phyloP scores from a whole-genome alignment of 2,888 invertebrate genomes.

The Acrobasis suavella region DNA sequence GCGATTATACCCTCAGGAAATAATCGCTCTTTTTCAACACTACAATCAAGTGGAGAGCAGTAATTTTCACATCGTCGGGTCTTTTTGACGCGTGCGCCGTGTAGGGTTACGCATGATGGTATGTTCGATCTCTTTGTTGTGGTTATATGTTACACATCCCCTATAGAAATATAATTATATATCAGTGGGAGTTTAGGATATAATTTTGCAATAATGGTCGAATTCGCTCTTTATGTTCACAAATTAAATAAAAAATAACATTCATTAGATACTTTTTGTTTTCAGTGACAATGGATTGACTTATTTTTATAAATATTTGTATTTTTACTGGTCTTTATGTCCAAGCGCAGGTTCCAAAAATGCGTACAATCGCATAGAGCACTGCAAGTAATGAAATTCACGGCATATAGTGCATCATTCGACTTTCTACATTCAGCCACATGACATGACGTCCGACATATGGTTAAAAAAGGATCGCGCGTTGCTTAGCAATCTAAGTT shows the following conservation, averaged over 20 bases:
- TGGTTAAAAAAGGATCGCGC: too few relatives aligned
- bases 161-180: slow-evolving; percentile 31
- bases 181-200: slow-evolving; percentile 30
- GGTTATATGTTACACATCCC: slow-evolving; percentile 66
- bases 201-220: slow-evolving; percentile 32
- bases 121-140: slow-evolving; percentile 65
- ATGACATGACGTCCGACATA: too few relatives aligned
- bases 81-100: slow-evolving; percentile 51
- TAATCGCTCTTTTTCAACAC: slow-evolving; percentile 56
- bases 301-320: neutral
- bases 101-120: slow-evolving; percentile 46
- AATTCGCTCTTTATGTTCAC: neutral
- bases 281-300: neutral
- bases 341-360: neutral
- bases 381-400: too few relatives aligned
- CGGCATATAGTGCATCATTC: too few relatives aligned
- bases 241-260: neutral
- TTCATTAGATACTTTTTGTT: neutral
- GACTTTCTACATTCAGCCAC: too few relatives aligned
- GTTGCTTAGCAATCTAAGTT: too few relatives aligned
- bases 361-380: too few relatives aligned
- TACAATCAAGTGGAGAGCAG: slow-evolving; percentile 47
- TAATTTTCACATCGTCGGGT: slow-evolving; percentile 54
- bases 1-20: slow-evolving; percentile 55
- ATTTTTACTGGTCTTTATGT: neutral